Evolutionary conservation across 92 coral and sea anemone genomes (phyloP), one percentile per base, ranked within the genome.

Genomic region (Metridium senile): DNA sequence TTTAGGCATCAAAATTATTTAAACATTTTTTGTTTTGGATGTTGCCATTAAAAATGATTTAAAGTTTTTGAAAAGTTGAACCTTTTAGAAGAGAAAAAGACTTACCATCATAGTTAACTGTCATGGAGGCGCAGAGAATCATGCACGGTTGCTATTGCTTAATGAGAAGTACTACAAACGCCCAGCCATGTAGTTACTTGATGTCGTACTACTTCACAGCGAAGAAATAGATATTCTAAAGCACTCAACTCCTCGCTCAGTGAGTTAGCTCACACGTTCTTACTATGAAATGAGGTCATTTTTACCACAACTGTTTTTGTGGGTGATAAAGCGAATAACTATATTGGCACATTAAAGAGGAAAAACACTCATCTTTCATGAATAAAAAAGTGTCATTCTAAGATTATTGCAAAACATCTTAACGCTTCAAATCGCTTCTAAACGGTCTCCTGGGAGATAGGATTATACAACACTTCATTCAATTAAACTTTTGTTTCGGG

Each of bases 261-360:
- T 20, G n/a, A 21, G 59, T 19, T 54, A 54, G 25, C 22, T 59
- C 18, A 59, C 66, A 59, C 29, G 30, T 22, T 23, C 32, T 6
- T 26, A 54, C 17, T 54, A 30, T 26, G 31, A 59, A 59, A 22
- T 16, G 16, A 22, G 66, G 11, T 26, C 29, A 22, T 22, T 26
- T 59, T 26, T 22, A 59, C 66, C 66, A 59, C 66, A 59, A 59
- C 30, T 59, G 29, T 23, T 59, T 59, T 23, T 54, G 23, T 54
- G 23, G 61, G 61, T 54, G 61, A 20, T 3, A 54, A 54, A 54
- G 6, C 25, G 3, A 20, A 54, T 54, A 54, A 16, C 25, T 16
- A 16, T 45, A 17, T 16, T 54, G 61, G 61, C 23, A 20, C 61
- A 54, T 39, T 4, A 39, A 13, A 39, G 49, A 39, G 13, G 49